Base-by-base conservation (phyloP, 1,140 invertebrate species). In the Wiebesia pumilae region DNA sequence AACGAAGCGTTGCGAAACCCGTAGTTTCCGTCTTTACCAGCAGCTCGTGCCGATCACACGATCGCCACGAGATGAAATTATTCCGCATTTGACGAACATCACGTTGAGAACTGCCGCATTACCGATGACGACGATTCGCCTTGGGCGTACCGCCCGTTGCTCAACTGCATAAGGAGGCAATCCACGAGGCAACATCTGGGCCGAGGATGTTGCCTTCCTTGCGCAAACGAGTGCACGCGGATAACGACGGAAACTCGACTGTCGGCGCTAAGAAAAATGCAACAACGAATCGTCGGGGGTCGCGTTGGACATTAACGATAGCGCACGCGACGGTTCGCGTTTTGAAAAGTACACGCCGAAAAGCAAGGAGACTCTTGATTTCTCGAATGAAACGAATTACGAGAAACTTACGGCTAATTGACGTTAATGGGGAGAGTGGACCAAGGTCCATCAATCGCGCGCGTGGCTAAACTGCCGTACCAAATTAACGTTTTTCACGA, bases 381-480 rank as follows among this genome's bases (percentile, higher is more conserved):
- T 65, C 9, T 81, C 84, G 54, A 75, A 85, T 35, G 78, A 77
- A 67, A 47, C 69, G 80, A 86, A 86, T 86, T 86, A 65, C 80
- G 65, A 67, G 77, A 14, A 33, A 69, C 38, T 38, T 12, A 10
- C 3, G 58, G 83, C 65, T 80, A 85, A 85, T 85, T 85, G 83
- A 43, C 77, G 30, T 71, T 24, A 85, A 85, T 85, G 77, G 9
- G 77, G 7, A 30, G 83, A 84, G 75, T 80, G 83, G 84, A 73
- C 67, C 84, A 85, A 85, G 84, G 84, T 81, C 65, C 78, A 27
- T 14, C 24, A 27, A 3, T 3, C 24, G 58, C 58, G 24, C 58
- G 58, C 58, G 58, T 62, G 58, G 7, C 58, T 27, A 27, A 62
- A 14, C 3, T 27, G 21, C 58, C 58, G 58, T 27, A 24, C n/a